Evolutionary conservation across 92 coral and sea anemone species (phyloP), one percentile per base, ranked within the genome.

Genomic region (Zoanthus gigantus): DNA sequence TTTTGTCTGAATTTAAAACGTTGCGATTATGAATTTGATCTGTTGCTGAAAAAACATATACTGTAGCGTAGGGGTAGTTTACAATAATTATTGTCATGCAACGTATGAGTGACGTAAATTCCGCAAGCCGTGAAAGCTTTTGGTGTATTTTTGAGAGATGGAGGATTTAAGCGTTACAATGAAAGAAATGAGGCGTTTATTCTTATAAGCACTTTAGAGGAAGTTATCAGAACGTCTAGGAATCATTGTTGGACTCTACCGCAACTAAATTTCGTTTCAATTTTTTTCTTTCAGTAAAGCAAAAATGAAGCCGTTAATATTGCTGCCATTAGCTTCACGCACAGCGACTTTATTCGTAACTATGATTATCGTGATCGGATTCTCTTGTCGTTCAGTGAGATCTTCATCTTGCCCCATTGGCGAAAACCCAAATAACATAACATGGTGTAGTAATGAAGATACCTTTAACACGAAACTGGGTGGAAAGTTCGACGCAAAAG

Each of bases 81-180:
- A 17, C 6, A 17, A 17, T 0, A 2, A 37, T 2, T 37, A 18
- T 17, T 63, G 29, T 7, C 32, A 63, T 63, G 69, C 74, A 34
- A 69, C 44, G 74, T 69, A 30, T 67, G 80, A 23, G 82, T 77
- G 82, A 77, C 82, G 82, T 77, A 54, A 76, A 50, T 54, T 77
- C 50, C 17, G 12, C 82, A 31, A 77, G 31, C 82, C 82, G 56
- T 54, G 60, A 53, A 50, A 10, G 11, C 10, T 11, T 32, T 10
- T 14, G 28, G 58, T 16, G 42, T 14, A 14, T 46, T 50, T 53
- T 12, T 75, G 79, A 46, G 31, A 17, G 32, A 31, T 9, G 58
- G 54, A 61, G n/a, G 53, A 14, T 18, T 11, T 17, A 6, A 10
- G 28, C 4, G 11, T 17, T 34, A 16, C 9, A 29, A 29, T 50